Evolutionary conservation across 2,888 invertebrate species (phyloP).

Genomic region (Euphydryas editha): DNA sequence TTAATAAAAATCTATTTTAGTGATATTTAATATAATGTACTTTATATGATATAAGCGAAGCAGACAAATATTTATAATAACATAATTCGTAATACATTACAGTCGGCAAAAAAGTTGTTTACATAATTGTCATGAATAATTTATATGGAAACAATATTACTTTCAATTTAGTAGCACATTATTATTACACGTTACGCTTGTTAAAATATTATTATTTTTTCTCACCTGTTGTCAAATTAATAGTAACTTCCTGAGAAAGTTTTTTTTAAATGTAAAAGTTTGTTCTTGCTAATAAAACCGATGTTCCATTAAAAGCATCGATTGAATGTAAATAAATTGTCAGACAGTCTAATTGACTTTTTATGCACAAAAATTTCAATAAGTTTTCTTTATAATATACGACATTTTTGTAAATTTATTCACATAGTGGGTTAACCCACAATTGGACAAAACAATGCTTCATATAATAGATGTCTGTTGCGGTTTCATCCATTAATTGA

Average conservation of each 20-base stretch:
- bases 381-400: no score
- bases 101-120: not conserved
- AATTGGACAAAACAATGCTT: no score
- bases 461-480: no score
- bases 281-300: not conserved
- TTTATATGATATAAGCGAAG: no score
- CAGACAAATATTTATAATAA: no score
- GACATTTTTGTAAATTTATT: no score
- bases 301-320: not conserved
- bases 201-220: not conserved
- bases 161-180: not conserved
- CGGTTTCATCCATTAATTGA: no score
- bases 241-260: conserved; percentile 2
- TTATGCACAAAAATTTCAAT: no score
- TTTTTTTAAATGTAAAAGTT: not conserved
- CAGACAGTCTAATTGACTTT: no score
- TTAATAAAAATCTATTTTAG: not conserved
- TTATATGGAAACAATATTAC: not conserved
- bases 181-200: not conserved
- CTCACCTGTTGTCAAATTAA: not conserved
- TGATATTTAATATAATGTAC: no score
- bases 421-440: no score
- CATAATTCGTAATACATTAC: not conserved
- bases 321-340: no score
- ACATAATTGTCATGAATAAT: conserved; percentile 4